phyloP scores from a whole-genome alignment of 2,888 invertebrate species.

The Drosophila subsilvestris region DNA sequence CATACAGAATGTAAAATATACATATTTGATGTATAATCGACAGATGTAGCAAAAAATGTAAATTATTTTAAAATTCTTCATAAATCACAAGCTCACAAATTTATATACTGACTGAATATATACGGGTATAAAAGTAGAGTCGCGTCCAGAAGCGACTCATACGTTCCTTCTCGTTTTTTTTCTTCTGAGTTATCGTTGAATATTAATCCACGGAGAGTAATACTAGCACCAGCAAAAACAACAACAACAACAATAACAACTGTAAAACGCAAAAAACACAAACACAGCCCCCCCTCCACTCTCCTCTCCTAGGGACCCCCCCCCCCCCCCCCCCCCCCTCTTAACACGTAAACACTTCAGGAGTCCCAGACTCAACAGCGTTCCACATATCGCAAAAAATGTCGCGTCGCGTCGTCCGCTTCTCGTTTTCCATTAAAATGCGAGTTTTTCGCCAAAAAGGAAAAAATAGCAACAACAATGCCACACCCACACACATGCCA shows the following conservation, averaged over 20 bases:
- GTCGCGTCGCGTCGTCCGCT: slow-evolving; percentile 52
- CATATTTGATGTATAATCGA: too few relatives aligned
- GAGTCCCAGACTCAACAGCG: slow-evolving; percentile 34
- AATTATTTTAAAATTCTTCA: too few relatives aligned
- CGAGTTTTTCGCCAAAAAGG: slow-evolving; percentile 29
- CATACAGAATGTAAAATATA: too few relatives aligned
- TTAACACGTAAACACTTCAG: slow-evolving; percentile 42
- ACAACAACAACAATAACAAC: slow-evolving; percentile 40
- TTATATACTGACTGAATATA: too few relatives aligned
- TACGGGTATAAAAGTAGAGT: too few relatives aligned
- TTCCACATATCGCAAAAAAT: slow-evolving; percentile 48
- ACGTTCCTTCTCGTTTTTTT: too few relatives aligned
- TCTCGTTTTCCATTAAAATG: slow-evolving; percentile 68
- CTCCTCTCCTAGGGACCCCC: not conserved
- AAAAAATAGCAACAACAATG: slow-evolving; percentile 21
- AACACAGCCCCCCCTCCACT: slow-evolving; percentile 8
- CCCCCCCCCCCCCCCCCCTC: not conserved
- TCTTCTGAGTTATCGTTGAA: slow-evolving; percentile 69
- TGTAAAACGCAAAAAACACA: slow-evolving; percentile 38
- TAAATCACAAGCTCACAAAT: too few relatives aligned
- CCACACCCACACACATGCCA: slow-evolving; percentile 12
- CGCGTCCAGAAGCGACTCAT: too few relatives aligned
- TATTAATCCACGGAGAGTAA: slow-evolving; percentile 77
- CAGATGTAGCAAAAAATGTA: too few relatives aligned
- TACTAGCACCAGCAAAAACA: slow-evolving; percentile 31